Evolutionary conservation across 1,140 invertebrate genomes (phyloP).

Genomic region (Adelges cooleyi): DNA sequence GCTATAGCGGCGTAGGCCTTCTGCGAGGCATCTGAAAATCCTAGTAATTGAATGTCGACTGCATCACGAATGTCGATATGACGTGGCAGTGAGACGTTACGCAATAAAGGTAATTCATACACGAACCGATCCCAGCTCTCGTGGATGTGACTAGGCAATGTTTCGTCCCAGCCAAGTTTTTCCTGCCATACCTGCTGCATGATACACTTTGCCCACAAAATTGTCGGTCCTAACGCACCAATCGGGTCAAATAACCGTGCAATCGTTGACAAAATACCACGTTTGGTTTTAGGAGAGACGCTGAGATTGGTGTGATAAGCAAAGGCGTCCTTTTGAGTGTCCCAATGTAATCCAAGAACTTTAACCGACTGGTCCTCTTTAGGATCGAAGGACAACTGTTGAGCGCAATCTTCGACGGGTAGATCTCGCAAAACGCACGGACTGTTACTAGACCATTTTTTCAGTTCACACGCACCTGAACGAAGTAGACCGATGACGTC

Average conservation of each 20-base stretch:
- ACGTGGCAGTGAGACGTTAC: not conserved
- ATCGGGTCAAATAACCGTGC: not conserved
- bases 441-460: conserved; percentile 4
- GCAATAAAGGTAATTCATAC: not conserved
- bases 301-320: not conserved
- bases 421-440: not conserved
- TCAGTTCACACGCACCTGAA: not conserved
- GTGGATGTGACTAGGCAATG: not conserved
- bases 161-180: not conserved
- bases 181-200: not conserved
- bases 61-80: not conserved
- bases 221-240: not conserved
- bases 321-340: not conserved
- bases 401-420: not conserved
- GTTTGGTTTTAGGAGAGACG: not conserved
- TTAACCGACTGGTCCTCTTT: not conserved
- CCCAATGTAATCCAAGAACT: not conserved
- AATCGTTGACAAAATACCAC: not conserved
- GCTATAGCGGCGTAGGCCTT: not conserved
- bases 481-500: not conserved
- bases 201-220: not conserved
- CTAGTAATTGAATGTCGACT: not conserved
- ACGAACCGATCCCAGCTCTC: not conserved
- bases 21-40: not conserved
- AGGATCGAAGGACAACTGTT: not conserved